A percentile compares a stretch with the other conserved stretches of the same genome.
These are phyloP conservation scores for Karalla daura DNA, from an alignment of 2,797 vertebrate species.

Conservation along the genomic window DNA sequence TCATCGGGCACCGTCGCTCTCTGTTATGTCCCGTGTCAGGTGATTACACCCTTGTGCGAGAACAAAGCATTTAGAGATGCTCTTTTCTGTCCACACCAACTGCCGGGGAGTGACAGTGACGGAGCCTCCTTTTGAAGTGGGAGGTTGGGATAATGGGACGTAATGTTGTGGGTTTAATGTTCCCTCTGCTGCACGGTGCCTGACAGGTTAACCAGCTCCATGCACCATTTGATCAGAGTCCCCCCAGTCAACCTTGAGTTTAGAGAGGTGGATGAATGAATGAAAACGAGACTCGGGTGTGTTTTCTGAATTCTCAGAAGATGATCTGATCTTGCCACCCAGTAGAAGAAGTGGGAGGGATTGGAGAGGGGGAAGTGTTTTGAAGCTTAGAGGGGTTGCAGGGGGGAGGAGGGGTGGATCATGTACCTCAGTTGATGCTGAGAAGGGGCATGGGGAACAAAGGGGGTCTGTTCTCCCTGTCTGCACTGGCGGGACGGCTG, in stretches of 20 bases:
- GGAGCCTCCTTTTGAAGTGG: constrained; percentile 65
- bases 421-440: constrained; percentile 91
- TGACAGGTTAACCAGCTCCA: constrained; percentile 61
- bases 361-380: constrained; percentile 48
- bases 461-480: constrained; percentile 94
- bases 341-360: constrained; percentile 47
- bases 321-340: constrained; percentile 70
- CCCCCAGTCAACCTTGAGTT: constrained; percentile 38
- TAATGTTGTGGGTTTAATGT: constrained; percentile 61
- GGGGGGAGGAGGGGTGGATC: constrained; percentile 74
- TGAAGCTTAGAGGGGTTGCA: constrained; percentile 50
- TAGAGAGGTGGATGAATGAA: constrained; percentile 21
- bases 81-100: constrained; percentile 59
- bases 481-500: constrained; percentile 91
- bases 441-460: constrained; percentile 91
- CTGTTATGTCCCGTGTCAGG: constrained; percentile 63
- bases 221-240: constrained; percentile 26
- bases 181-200: constrained; percentile 36
- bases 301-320: constrained; percentile 51
- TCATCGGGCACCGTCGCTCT: constrained; percentile 57
- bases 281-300: constrained; percentile 30
- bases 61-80: constrained; percentile 68
- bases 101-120: constrained; percentile 41
- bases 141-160: constrained; percentile 61
- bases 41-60: constrained; percentile 65